A percentile compares a stretch with the other conserved stretches of the same genome.
Conservation (phyloP, 1,140 invertebrate genomes). For the Anthonomus grandis region DNA sequence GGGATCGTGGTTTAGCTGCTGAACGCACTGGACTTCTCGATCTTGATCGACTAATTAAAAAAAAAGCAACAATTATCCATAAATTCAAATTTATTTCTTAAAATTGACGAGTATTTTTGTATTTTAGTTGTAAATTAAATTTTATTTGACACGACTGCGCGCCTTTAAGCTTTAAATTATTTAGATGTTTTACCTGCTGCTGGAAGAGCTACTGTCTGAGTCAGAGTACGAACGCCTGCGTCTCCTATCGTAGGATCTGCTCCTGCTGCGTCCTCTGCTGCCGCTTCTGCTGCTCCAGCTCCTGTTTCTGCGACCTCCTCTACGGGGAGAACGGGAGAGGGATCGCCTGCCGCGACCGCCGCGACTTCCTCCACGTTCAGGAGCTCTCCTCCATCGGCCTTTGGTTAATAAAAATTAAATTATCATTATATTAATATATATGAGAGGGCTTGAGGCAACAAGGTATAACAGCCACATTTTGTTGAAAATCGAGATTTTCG, state of each 20-base stretch:
- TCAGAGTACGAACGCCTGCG: slow-evolving; percentile 26
- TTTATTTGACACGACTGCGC: no score
- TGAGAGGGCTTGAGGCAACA: no score
- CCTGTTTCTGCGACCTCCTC: slow-evolving; percentile 32
- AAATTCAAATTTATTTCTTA: no score
- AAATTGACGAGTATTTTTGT: no score
- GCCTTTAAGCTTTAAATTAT: no score
- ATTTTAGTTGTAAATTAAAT: no score
- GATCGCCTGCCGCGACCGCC: no score
- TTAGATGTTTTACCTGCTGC: slow-evolving; percentile 19
- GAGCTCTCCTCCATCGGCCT: no score
- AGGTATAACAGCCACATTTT: no score
- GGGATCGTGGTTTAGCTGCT: neutral
- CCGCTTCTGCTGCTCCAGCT: slow-evolving; percentile 30
- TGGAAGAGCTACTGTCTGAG: slow-evolving; percentile 17
- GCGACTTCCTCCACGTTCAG: slow-evolving; percentile 11
- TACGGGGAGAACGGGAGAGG: slow-evolving; percentile 36
- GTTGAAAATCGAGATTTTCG: no score
- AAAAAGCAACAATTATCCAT: neutral
- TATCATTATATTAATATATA: no score
- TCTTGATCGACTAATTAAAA: slow-evolving; percentile 10
- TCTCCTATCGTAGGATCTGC: slow-evolving; percentile 30
- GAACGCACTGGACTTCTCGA: slow-evolving; percentile 13
- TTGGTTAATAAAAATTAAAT: no score
- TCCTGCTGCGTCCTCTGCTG: slow-evolving; percentile 26